Evolutionary conservation across 2,797 vertebrate genomes (phyloP).

Genomic region (Tapirus indicus): DNA sequence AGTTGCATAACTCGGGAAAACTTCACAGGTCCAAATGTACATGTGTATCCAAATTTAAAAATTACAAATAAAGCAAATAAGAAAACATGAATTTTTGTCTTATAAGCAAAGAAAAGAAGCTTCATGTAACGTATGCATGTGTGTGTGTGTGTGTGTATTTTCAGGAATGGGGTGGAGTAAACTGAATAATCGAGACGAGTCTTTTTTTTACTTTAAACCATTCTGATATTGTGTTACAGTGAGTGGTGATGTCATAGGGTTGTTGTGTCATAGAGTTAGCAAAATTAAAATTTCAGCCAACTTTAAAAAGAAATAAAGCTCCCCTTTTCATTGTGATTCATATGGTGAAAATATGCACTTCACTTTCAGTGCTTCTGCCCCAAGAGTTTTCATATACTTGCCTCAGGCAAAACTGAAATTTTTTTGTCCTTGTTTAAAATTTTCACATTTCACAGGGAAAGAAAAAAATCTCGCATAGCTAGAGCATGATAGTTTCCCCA

Average conservation of each 20-base stretch:
- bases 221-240: background rate
- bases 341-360: background rate
- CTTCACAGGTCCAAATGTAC: background rate
- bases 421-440: conserved; percentile 66
- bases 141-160: background rate
- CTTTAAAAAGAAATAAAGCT: background rate
- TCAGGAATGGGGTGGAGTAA: background rate
- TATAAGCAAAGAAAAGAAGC: background rate
- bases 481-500: conserved; percentile 56
- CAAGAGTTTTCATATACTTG: conserved; percentile 62
- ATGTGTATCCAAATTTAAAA: background rate
- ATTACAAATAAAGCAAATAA: background rate
- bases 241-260: background rate
- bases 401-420: conserved; percentile 56
- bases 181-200: background rate
- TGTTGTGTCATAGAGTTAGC: background rate
- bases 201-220: background rate
- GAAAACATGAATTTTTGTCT: background rate
- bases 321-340: background rate
- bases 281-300: conserved; percentile 4
- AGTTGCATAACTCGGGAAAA: background rate
- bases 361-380: background rate
- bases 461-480: conserved; percentile 38
- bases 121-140: background rate
- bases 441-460: conserved; percentile 65